These are phyloP conservation scores for Tenebrio molitor DNA, from an alignment of 1,140 invertebrate genomes.

Conservation along the genomic window DNA sequence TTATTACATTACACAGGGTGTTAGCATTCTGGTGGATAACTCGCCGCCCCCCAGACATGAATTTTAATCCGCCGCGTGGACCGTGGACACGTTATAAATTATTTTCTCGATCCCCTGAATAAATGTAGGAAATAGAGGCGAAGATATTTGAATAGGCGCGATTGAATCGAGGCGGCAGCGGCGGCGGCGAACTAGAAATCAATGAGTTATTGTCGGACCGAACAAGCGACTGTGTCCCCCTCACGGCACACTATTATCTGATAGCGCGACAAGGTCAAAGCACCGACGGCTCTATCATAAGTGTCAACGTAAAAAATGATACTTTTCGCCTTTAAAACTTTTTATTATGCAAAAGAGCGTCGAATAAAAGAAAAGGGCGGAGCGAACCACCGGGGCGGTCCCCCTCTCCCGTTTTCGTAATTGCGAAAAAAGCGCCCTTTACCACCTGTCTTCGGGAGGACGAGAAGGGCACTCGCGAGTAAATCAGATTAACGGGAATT, in stretches of 20 bases:
- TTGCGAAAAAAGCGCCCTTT: constrained; percentile 32
- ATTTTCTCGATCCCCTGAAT: constrained; percentile 38
- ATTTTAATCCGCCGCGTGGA: constrained; percentile 38
- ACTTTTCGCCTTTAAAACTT: constrained; percentile 17
- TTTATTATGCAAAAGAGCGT: constrained; percentile 15
- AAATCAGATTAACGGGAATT: constrained; percentile 19
- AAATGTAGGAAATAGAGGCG: constrained; percentile 18
- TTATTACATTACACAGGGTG: constrained; percentile 17
- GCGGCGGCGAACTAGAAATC: constrained; percentile 19
- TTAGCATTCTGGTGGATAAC: background rate
- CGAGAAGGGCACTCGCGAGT: background rate
- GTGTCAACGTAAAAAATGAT: constrained; percentile 40
- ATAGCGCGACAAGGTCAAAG: constrained; percentile 33
- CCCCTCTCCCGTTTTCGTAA: too few species aligned
- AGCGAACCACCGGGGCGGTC: too few species aligned
- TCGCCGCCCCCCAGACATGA: background rate
- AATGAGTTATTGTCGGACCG: constrained; percentile 28
- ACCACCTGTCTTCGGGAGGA: constrained; percentile 12
- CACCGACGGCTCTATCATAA: constrained; percentile 31
- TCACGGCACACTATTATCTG: constrained; percentile 39
- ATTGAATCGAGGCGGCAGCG: background rate
- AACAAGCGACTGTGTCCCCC: constrained; percentile 18
- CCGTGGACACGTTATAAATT: constrained; percentile 36
- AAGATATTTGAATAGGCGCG: constrained; percentile 38
- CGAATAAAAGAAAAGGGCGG: constrained; percentile 16